Conservation (phyloP, 30 jellyfish, hydroid and myxozoan species). For the Rhopilema esculentum region DNA sequence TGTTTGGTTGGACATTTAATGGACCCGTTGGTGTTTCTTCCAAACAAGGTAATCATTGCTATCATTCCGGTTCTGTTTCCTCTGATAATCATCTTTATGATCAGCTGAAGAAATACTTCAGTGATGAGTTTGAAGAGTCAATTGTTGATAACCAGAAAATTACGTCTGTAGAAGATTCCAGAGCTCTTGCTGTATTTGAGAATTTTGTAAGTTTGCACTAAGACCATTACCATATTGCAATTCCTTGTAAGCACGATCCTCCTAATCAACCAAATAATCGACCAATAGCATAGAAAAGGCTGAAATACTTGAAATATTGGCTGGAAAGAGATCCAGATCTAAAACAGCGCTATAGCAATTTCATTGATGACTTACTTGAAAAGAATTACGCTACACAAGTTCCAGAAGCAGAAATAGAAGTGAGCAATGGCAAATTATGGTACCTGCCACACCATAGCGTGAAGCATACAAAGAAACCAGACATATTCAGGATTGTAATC, state of each 20-base stretch:
- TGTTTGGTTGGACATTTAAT: no score
- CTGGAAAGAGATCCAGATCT: no score
- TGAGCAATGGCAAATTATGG: no score
- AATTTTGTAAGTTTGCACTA: not conserved
- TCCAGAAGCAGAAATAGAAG: slow-evolving; percentile 44
- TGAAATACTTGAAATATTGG: slow-evolving; percentile 30
- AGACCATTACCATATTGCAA: slow-evolving; percentile 28
- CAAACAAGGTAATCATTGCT: no score
- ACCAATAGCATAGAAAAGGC: slow-evolving; percentile 28
- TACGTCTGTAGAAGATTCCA: slow-evolving; percentile 53
- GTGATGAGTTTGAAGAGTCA: no score
- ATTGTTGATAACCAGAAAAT: slow-evolving; percentile 35
- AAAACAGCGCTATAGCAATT: slow-evolving; percentile 30
- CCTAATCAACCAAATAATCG: slow-evolving; percentile 45
- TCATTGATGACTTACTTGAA: slow-evolving; percentile 45
- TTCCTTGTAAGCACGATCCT: slow-evolving; percentile 30
- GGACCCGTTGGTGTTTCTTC: no score
- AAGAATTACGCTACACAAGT: slow-evolving; percentile 28
- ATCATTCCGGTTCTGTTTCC: no score
- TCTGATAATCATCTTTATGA: no score
- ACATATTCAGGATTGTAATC: slow-evolving; percentile 10
- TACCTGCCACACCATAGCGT: no score
- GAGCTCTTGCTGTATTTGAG: slow-evolving; percentile 6
- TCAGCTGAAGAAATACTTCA: no score
- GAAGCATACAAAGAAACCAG: slow-evolving; percentile 15